Conservation (phyloP, 2,113 vertebrate genomes). For the Canis aureus region DNA sequence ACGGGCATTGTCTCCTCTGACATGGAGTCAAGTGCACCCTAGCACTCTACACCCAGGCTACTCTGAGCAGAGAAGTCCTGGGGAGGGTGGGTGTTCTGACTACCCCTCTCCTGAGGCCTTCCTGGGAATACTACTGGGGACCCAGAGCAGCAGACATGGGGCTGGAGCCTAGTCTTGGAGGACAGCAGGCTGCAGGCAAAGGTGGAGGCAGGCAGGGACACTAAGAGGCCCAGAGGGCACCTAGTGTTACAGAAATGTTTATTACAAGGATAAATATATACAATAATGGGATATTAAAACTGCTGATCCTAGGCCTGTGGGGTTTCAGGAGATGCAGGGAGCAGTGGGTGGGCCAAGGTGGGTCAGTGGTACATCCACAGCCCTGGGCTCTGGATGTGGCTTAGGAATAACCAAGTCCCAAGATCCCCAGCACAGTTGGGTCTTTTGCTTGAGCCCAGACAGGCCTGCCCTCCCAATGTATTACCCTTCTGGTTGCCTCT, state of each 20-base stretch:
- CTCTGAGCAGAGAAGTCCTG: not conserved
- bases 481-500: not conserved
- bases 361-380: not conserved
- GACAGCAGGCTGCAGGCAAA: not conserved
- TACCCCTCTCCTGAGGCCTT: not conserved
- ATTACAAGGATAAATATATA: conserved; percentile 77
- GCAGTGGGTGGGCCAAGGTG: not conserved
- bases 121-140: not conserved
- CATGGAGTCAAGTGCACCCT: not conserved
- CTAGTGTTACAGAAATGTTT: conserved; percentile 78
- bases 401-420: not conserved
- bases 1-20: not conserved
- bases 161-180: not conserved
- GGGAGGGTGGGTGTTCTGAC: too few relatives aligned
- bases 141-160: not conserved
- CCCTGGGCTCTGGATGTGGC: not conserved
- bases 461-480: not conserved
- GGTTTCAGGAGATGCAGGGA: not conserved
- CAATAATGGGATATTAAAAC: conserved; percentile 61
- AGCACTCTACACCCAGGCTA: too few relatives aligned
- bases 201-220: not conserved
- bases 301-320: not conserved
- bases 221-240: conserved; percentile 39
- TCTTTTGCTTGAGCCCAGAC: not conserved
- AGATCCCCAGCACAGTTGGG: not conserved